Conservation (phyloP, 2,113 vertebrate species). For the Chloropsis cyanopogon region DNA sequence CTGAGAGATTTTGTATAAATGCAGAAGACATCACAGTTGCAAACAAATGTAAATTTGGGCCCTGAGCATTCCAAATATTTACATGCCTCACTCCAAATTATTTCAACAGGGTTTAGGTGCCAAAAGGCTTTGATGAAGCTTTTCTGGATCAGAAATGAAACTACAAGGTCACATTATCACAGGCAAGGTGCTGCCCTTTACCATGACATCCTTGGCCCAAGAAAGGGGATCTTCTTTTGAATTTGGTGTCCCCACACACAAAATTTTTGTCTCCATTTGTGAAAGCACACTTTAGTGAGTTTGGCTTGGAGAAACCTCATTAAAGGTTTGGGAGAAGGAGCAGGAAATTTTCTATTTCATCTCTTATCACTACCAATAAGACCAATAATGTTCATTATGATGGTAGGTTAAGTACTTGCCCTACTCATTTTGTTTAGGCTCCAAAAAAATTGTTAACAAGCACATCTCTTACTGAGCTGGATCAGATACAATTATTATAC, state of each 20-base stretch:
- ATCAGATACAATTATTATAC: neutral
- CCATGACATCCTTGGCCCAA: neutral
- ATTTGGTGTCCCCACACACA: neutral
- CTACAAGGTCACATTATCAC: neutral
- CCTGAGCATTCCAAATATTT: neutral
- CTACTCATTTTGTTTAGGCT: neutral
- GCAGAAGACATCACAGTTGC: neutral
- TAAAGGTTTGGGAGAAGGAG: neutral
- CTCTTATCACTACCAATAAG: neutral
- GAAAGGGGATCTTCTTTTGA: neutral
- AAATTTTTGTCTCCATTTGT: neutral
- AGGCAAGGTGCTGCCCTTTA: neutral
- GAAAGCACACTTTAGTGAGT: neutral
- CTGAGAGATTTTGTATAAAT: neutral
- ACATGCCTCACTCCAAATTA: neutral
- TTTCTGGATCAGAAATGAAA: neutral
- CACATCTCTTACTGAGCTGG: neutral
- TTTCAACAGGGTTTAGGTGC: neutral
- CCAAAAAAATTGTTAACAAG: neutral
- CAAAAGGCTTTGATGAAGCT: neutral
- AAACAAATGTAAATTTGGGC: neutral
- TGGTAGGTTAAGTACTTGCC: neutral
- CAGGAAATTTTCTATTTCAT: neutral
- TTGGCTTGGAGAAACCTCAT: neutral
- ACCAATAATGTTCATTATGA: neutral